Conservation (phyloP, 1,140 invertebrate species). For the Oncopodura yosiiana region DNA sequence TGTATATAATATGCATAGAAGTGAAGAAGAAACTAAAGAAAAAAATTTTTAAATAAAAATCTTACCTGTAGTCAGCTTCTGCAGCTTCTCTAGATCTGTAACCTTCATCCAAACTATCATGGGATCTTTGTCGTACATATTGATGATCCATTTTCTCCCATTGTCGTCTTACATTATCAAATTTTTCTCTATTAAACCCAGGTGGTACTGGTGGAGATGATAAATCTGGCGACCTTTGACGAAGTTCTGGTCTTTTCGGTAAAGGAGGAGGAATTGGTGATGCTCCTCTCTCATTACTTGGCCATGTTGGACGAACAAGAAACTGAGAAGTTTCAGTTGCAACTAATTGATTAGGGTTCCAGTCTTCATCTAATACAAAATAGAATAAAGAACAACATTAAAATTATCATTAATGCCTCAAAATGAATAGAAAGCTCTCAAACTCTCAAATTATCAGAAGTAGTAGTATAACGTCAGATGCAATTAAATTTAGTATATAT, state of each 20-base stretch:
- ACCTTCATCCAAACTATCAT: constrained; percentile 34
- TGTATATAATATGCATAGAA: neutral
- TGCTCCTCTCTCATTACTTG: neutral
- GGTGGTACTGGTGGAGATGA: constrained; percentile 22
- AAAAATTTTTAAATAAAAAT: neutral
- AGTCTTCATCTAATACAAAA: constrained; percentile 41
- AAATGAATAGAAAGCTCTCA: no score
- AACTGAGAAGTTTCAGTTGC: constrained; percentile 37
- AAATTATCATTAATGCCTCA: no score
- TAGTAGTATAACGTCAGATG: no score
- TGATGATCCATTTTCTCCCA: constrained; percentile 35
- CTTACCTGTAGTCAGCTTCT: constrained; percentile 34
- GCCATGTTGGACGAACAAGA: constrained; percentile 36
- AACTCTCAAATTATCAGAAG: no score
- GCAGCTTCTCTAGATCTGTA: constrained; percentile 33
- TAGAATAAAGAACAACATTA: constrained; percentile 30
- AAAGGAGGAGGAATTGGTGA: constrained; percentile 30
- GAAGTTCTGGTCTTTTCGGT: constrained; percentile 31
- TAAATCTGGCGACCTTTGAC: constrained; percentile 32
- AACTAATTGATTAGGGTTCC: constrained; percentile 36
- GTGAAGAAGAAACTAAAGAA: neutral
- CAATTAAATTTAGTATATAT: no score
- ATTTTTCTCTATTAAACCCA: constrained; percentile 24
- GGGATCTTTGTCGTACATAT: constrained; percentile 30
- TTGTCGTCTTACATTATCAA: constrained; percentile 33